These are phyloP conservation scores for Pygoscelis antarcticus DNA, from an alignment of 2,113 vertebrate genomes.

Conservation along the genomic window DNA sequence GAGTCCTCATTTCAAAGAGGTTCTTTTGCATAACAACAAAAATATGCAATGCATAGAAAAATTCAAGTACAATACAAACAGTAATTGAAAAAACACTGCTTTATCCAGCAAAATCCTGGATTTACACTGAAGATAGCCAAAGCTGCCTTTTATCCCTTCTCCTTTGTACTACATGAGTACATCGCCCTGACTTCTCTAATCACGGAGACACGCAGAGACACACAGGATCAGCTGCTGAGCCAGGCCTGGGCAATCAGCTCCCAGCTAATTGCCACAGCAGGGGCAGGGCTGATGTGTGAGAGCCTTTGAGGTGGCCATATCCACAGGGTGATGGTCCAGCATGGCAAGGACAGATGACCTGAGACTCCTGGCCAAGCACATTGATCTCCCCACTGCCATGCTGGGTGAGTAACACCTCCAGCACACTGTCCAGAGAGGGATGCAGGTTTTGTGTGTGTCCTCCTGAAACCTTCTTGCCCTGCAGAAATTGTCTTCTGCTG, in stretches of 20 bases:
- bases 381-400: rapidly evolving
- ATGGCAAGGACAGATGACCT: rapidly evolving
- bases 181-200: neutral
- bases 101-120: neutral
- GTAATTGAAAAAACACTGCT: neutral
- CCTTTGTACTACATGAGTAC: neutral
- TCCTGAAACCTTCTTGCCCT: neutral
- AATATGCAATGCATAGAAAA: neutral
- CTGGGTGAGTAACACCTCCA: neutral
- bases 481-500: neutral
- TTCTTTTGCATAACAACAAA: neutral
- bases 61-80: neutral
- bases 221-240: neutral
- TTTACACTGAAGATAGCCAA: neutral
- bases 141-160: neutral
- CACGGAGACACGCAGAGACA: neutral
- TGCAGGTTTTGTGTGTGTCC: neutral
- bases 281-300: neutral
- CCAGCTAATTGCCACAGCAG: neutral
- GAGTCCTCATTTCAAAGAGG: neutral
- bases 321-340: neutral
- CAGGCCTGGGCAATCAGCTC: neutral
- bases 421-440: neutral
- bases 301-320: neutral
- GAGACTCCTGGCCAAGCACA: neutral